Base-by-base conservation (phyloP, 2,113 vertebrate species). In the Carassius auratus region DNA sequence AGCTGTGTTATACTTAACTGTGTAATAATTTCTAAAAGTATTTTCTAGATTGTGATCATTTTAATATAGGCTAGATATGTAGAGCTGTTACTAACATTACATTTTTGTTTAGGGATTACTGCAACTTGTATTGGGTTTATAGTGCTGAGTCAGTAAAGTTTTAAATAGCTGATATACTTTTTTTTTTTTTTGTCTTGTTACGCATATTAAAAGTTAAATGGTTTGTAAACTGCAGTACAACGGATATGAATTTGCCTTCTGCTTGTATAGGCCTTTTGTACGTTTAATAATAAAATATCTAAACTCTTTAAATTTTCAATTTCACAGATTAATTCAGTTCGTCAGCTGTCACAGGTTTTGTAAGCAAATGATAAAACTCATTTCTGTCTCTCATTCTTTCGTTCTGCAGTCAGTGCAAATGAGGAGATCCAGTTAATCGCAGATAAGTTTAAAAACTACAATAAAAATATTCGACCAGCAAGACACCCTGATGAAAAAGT, bases 391-490 rank as follows among this genome's bases (percentile, higher is more conserved):
- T 52, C 12, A 73, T 17, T 74, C 6, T 84, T 78, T 73, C 48
- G 42, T 13, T 85, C 69, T 79, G 45, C 90, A 94, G 95, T 93
- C 74, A 88, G 88, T 73, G 90, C 92, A 50, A 96, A 95, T 1
- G 91, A 96, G 55, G 97, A 97, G 86, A 17, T 87, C 0, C 5
- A 91, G 3, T 92, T 98, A 12, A 95, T 95, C 17, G 62, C 90
- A 0, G 57, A 93, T 74, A 91, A 97, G 76, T 96, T 97, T 45
- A 86, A 82, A n/a, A 81, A 87, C 83, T 98, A 98, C 74, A 95
- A 95, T 83, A 94, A 93, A 84, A 93, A 84, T 21, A 90, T 91
- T 61, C 94, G 96, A 0, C 97, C 97, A 0, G 94, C 90, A 21
- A 87, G 66, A 78, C 33, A 76, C 5, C 91, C 92, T 0, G 92